Evolutionary conservation across 2,888 invertebrate species (phyloP).

Genomic region (Patella caerulea): DNA sequence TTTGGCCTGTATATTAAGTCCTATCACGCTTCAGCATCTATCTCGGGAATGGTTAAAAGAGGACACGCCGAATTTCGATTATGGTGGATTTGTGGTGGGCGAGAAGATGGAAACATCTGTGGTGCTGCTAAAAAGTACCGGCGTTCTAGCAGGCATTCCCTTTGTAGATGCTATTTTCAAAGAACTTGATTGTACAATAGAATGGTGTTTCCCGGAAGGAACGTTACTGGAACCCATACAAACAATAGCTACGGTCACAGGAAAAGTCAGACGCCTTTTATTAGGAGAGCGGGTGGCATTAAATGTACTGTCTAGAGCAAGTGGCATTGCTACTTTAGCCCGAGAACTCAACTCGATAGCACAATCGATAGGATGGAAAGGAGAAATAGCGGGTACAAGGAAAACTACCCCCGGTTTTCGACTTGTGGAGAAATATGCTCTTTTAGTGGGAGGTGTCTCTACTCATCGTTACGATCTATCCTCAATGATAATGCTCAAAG

Average conservation of each 20-base stretch:
- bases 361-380: constrained; percentile 63
- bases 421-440: constrained; percentile 72
- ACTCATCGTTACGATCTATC: constrained; percentile 72
- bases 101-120: constrained; percentile 65
- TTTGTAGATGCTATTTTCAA: constrained; percentile 71
- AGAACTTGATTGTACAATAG: constrained; percentile 67
- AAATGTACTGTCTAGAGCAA: constrained; percentile 70
- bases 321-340: constrained; percentile 71
- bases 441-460: constrained; percentile 71
- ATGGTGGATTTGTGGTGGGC: constrained; percentile 69
- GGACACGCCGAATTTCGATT: constrained; percentile 69
- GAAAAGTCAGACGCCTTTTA: constrained; percentile 68
- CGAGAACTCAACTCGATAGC: constrained; percentile 50
- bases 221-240: constrained; percentile 52
- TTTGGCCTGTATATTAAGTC: constrained; percentile 65
- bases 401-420: constrained; percentile 74
- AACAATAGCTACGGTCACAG: constrained; percentile 66
- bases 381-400: constrained; percentile 71
- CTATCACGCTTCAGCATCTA: constrained; percentile 58
- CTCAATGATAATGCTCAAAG: constrained; percentile 73
- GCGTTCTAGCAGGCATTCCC: constrained; percentile 71
- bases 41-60: constrained; percentile 67
- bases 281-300: constrained; percentile 71
- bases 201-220: constrained; percentile 69
- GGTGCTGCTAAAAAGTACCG: constrained; percentile 63